A percentile compares a stretch with the other conserved stretches of the same genome.
Conservation (phyloP, 1,140 invertebrate genomes). For the Drosophila melanogaster region DNA sequence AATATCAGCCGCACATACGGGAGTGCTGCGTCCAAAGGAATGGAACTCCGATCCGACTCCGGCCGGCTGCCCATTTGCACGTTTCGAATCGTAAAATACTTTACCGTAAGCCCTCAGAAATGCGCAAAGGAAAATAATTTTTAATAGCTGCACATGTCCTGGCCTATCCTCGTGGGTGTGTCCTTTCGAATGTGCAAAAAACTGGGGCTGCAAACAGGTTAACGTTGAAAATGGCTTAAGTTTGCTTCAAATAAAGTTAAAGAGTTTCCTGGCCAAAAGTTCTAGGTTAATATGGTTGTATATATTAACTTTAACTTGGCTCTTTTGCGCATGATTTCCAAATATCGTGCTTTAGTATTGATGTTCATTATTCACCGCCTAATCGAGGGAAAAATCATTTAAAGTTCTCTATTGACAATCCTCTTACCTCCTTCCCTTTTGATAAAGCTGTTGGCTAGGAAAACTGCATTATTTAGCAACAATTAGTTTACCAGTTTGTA, state of each 20-base stretch:
- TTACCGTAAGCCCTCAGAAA: conserved; percentile 37
- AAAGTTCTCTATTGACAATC: background rate
- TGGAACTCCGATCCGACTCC: conserved; percentile 3
- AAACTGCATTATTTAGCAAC: conserved; percentile 20
- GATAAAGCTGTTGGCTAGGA: background rate
- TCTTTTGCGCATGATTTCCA: too few relatives aligned
- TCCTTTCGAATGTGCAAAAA: conserved; percentile 5
- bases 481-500: conserved; percentile 13
- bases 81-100: conserved; percentile 63
- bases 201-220: conserved; percentile 1
- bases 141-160: conserved; percentile 45
- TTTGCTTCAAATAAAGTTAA: background rate
- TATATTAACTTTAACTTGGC: too few relatives aligned
- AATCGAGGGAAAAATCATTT: background rate
- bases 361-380: too few relatives aligned
- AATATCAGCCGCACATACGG: conserved; percentile 60
- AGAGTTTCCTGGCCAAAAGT: background rate
- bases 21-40: conserved; percentile 22
- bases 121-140: conserved; percentile 53
- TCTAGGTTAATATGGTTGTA: too few relatives aligned
- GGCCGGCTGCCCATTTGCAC: conserved; percentile 52
- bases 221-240: background rate
- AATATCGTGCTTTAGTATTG: too few relatives aligned
- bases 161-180: conserved; percentile 26
- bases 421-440: background rate